A percentile compares a stretch with the other conserved stretches of the same genome.
Evolutionary conservation across 2,797 vertebrate species (phyloP).

Genomic region (Mallotus villosus): DNA sequence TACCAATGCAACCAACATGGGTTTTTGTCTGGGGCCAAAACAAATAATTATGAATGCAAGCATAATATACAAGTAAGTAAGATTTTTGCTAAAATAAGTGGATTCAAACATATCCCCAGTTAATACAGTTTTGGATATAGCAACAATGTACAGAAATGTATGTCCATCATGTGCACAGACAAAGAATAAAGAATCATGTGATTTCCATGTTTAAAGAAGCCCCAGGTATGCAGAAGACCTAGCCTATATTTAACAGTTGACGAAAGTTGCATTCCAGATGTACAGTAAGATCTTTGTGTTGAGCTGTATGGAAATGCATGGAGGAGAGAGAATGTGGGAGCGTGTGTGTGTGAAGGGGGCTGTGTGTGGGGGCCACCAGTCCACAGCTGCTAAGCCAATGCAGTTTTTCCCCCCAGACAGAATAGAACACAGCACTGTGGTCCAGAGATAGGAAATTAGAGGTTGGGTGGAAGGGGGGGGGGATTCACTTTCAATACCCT

Average conservation of each 20-base stretch:
- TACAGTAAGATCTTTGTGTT: constrained; percentile 81
- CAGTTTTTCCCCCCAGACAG: constrained; percentile 51
- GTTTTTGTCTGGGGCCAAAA: constrained; percentile 6
- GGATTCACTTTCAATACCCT: background rate
- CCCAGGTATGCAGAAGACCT: constrained; percentile 57
- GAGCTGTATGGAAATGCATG: constrained; percentile 76
- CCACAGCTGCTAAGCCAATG: constrained; percentile 81
- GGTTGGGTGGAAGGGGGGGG: background rate
- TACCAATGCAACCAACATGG: constrained; percentile 22
- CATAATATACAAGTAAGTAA: background rate
- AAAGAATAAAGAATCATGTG: constrained; percentile 59
- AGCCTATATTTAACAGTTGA: constrained; percentile 81
- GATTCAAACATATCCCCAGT: background rate
- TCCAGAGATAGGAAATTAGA: constrained; percentile 51
- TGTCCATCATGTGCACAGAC: constrained; percentile 24
- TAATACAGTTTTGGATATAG: background rate
- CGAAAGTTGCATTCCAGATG: constrained; percentile 83
- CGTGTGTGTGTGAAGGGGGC: constrained; percentile 31
- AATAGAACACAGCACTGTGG: constrained; percentile 56
- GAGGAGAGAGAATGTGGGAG: constrained; percentile 51
- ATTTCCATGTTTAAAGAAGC: constrained; percentile 74
- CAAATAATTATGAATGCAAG: constrained; percentile 4
- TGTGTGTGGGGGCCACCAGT: constrained; percentile 57
- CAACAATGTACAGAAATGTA: constrained; percentile 32
- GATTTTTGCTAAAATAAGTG: background rate